Evolutionary conservation across 2,113 vertebrate species (phyloP).

Genomic region (Brachypteracias leptosomus): DNA sequence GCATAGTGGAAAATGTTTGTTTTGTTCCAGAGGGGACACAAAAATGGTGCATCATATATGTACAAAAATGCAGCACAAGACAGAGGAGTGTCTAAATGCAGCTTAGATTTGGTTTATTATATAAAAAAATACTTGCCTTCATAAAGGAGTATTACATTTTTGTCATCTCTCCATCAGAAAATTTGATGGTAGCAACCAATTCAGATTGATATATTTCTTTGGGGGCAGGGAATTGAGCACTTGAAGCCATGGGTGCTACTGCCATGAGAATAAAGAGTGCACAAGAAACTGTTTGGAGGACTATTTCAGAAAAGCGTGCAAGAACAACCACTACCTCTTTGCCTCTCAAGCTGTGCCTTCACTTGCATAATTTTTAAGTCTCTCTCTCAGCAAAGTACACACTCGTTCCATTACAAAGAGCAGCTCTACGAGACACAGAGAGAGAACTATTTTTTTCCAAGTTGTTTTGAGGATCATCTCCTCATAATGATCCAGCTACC

Average conservation of each 20-base stretch:
- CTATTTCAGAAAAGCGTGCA: not conserved
- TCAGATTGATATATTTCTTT: rapidly evolving
- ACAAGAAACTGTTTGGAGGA: not conserved
- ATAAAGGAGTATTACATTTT: not conserved
- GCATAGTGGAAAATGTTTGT: not conserved
- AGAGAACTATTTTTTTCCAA: not conserved
- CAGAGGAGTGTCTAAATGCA: not conserved
- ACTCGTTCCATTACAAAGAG: rapidly evolving
- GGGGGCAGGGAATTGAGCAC: rapidly evolving
- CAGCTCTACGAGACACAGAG: not conserved
- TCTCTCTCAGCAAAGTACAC: not conserved
- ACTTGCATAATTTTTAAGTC: not conserved
- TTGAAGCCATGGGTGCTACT: not conserved
- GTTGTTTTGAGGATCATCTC: not conserved
- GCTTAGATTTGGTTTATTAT: not conserved
- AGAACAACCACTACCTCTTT: not conserved
- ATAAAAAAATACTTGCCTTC: not conserved
- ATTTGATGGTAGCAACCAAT: not conserved
- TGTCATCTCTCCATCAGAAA: not conserved
- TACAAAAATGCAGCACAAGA: not conserved
- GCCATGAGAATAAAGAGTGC: not conserved
- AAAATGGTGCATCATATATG: not conserved
- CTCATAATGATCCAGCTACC: not conserved
- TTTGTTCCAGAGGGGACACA: not conserved
- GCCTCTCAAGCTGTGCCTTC: rapidly evolving